Conservation (phyloP, 1,140 invertebrate species). For the Bombus consobrinus region DNA sequence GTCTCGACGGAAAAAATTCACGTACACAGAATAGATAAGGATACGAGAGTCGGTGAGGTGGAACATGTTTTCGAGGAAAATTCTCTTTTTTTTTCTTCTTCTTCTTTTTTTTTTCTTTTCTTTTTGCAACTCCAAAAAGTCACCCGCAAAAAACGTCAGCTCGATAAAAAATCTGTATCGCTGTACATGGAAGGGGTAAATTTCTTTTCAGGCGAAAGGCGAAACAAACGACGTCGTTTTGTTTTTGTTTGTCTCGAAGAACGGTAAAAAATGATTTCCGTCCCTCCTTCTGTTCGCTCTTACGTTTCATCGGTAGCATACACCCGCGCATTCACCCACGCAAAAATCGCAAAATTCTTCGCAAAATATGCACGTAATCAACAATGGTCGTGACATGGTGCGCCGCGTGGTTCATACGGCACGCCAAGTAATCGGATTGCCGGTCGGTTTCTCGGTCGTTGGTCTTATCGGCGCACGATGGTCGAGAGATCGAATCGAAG, state of each 20-base stretch:
- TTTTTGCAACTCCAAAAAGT: conserved; percentile 69
- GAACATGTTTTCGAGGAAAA: conserved; percentile 66
- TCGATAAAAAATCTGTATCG: conserved; percentile 63
- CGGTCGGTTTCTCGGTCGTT: conserved; percentile 11
- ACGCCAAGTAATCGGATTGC: conserved; percentile 6
- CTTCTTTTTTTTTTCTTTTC: conserved; percentile 44
- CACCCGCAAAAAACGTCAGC: conserved; percentile 74
- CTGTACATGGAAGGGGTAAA: background rate
- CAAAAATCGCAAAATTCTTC: conserved; percentile 70
- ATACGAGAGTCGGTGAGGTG: conserved; percentile 55
- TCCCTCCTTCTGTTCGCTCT: conserved; percentile 23
- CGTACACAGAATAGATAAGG: conserved; percentile 56
- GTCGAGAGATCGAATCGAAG: conserved; percentile 26
- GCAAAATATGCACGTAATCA: conserved; percentile 57
- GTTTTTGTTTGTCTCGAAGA: background rate
- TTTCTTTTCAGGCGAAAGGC: conserved; percentile 5
- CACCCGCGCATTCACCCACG: conserved; percentile 66
- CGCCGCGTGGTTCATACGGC: conserved; percentile 10
- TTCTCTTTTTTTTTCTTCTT: conserved; percentile 47
- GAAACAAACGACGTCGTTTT: background rate
- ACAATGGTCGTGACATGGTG: conserved; percentile 17
- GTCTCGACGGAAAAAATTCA: conserved; percentile 58
- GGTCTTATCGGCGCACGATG: background rate
- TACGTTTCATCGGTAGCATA: conserved; percentile 58
- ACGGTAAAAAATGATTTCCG: conserved; percentile 22